Conservation (phyloP, 2,888 invertebrate species). For the Pantelozetes paolii region DNA sequence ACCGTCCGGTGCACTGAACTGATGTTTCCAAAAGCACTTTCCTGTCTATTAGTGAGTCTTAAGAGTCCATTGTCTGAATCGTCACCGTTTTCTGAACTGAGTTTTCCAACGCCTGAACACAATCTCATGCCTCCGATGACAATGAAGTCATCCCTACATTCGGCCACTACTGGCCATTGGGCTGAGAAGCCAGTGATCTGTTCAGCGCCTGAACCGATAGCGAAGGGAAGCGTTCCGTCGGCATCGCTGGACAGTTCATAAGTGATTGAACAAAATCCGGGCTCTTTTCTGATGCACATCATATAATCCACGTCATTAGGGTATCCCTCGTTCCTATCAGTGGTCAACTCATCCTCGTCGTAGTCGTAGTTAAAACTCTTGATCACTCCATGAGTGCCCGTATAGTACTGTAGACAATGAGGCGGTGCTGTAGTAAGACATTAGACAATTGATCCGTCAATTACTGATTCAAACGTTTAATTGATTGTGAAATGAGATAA, state of each 20-base stretch:
- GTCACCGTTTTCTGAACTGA: background rate
- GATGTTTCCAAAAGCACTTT: background rate
- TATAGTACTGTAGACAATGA: slow-evolving; percentile 49
- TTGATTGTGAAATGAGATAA: background rate
- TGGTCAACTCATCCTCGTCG: background rate
- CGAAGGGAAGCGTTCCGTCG: slow-evolving; percentile 45
- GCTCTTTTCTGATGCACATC: slow-evolving; percentile 47
- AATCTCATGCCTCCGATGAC: slow-evolving; percentile 47
- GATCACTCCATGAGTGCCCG: slow-evolving; percentile 48
- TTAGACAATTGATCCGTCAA: background rate
- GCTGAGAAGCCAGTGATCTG: slow-evolving; percentile 18
- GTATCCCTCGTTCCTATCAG: slow-evolving; percentile 44
- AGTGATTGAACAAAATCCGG: slow-evolving; percentile 48
- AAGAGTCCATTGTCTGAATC: slow-evolving; percentile 5
- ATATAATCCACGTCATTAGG: slow-evolving; percentile 48
- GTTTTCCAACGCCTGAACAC: slow-evolving; percentile 39
- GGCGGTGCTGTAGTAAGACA: slow-evolving; percentile 46
- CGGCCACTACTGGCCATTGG: slow-evolving; percentile 40
- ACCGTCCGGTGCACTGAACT: slow-evolving; percentile 21
- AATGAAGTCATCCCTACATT: slow-evolving; percentile 47
- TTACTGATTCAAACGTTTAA: background rate
- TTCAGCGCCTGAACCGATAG: slow-evolving; percentile 45
- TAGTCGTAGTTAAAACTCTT: slow-evolving; percentile 49
- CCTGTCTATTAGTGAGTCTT: slow-evolving; percentile 27
- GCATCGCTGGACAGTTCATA: slow-evolving; percentile 45